Percentiles rank a stretch among this genome's conserved stretches.
phyloP scores from a whole-genome alignment of 2,888 invertebrate species.

The Nowickia ferox region DNA sequence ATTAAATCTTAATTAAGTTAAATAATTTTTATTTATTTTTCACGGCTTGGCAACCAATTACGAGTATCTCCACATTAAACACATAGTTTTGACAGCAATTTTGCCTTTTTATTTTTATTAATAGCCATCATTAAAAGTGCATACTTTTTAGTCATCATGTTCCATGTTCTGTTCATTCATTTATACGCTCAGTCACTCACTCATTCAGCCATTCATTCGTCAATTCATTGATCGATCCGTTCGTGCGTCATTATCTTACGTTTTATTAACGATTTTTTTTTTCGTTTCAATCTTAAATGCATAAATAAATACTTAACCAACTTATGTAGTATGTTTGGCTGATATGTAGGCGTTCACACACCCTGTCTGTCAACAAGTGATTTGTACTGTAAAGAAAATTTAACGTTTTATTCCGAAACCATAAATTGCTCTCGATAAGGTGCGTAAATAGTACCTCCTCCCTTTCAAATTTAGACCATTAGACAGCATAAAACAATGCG shows the following conservation, averaged over 20 bases:
- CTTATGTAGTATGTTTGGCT: constrained; percentile 12
- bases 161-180: constrained; percentile 5
- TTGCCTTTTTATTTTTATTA: constrained; percentile 49
- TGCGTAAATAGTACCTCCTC: constrained; percentile 67
- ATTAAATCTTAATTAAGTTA: constrained; percentile 11
- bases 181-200: background rate
- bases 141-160: constrained; percentile 17
- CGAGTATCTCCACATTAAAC: constrained; percentile 52
- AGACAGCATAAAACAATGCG: background rate
- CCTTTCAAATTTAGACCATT: constrained; percentile 56
- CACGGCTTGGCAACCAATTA: constrained; percentile 46
- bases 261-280: constrained; percentile 35
- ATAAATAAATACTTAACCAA: constrained; percentile 49
- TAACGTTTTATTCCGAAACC: constrained; percentile 41
- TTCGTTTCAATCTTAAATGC: constrained; percentile 26
- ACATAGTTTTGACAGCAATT: constrained; percentile 51
- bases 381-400: constrained; percentile 39
- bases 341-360: constrained; percentile 66
- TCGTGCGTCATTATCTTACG: constrained; percentile 5
- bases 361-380: constrained; percentile 71
- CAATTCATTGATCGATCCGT: constrained; percentile 32
- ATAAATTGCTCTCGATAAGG: constrained; percentile 58
- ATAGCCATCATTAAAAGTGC: constrained; percentile 62
- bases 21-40: constrained; percentile 3
- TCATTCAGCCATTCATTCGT: constrained; percentile 21